Conservation (phyloP, 2,797 vertebrate genomes). For the Sebastes itinus region DNA sequence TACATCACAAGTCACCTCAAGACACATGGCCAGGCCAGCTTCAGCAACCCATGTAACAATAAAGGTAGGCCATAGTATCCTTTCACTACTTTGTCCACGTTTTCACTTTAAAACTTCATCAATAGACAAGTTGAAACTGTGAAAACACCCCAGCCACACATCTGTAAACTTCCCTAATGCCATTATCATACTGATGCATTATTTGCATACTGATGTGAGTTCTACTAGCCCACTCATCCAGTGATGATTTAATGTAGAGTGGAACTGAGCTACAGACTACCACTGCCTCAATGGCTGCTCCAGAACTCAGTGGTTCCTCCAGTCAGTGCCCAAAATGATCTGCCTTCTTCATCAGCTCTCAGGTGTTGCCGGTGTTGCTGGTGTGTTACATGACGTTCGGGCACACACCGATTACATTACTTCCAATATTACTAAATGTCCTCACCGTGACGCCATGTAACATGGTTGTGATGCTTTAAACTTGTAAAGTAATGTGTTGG, state of each 20-base stretch:
- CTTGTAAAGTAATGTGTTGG: not conserved
- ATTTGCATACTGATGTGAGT: not conserved
- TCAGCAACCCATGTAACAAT: slow-evolving; percentile 93
- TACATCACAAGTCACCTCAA: slow-evolving; percentile 99
- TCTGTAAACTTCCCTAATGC: not conserved
- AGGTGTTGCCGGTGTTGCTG: not conserved
- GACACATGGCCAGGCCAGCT: slow-evolving; percentile 95
- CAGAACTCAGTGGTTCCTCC: not conserved
- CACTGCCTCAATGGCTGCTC: not conserved
- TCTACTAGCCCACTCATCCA: not conserved
- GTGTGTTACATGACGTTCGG: too few species aligned
- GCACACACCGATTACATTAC: too few species aligned
- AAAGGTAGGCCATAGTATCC: slow-evolving; percentile 84
- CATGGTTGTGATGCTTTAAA: not conserved
- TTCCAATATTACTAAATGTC: too few species aligned
- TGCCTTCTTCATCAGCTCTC: not conserved
- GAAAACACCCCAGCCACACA: not conserved
- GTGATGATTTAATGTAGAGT: not conserved
- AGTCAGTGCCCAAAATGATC: not conserved
- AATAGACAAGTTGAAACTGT: not conserved
- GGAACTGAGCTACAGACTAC: not conserved
- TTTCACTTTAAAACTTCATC: not conserved
- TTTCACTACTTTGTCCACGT: not conserved
- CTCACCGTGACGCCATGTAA: not conserved
- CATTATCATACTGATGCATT: not conserved